These are phyloP conservation scores for Emydoidea blandingii DNA, from an alignment of 2,797 vertebrate species.

Conservation along the genomic window DNA sequence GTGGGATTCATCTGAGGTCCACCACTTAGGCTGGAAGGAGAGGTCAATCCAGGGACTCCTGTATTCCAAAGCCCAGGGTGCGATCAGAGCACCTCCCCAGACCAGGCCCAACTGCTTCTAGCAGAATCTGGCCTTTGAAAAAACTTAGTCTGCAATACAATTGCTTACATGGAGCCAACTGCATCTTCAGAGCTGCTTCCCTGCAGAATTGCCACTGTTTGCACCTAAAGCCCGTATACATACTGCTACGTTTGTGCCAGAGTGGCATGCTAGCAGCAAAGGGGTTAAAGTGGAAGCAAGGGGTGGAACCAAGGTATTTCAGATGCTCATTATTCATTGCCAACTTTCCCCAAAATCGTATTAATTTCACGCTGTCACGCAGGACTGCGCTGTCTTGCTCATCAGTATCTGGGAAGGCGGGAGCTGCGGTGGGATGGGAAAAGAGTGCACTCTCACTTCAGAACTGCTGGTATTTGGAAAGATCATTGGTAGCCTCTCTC, in stretches of 20 bases:
- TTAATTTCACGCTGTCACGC: constrained; percentile 75
- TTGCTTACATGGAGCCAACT: rapidly evolving
- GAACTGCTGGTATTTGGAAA: rapidly evolving
- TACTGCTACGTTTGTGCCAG: rapidly evolving
- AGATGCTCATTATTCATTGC: constrained; percentile 78
- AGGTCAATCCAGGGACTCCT: neutral
- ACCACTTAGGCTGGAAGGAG: neutral
- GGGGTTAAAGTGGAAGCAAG: constrained; percentile 48
- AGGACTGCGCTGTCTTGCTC: constrained; percentile 64
- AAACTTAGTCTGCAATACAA: neutral
- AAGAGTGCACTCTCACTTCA: neutral
- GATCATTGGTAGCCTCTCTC: neutral
- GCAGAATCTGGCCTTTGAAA: rapidly evolving
- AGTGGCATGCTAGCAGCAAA: neutral
- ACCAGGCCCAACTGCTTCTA: neutral
- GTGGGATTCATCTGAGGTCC: neutral
- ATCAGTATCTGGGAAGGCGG: constrained; percentile 37
- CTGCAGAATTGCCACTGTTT: neutral
- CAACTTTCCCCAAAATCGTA: constrained; percentile 71
- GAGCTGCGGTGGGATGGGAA: neutral
- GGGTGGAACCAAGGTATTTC: constrained; percentile 37
- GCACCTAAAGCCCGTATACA: neutral
- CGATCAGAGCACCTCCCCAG: rapidly evolving
- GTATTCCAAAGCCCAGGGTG: neutral
- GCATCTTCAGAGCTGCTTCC: neutral